Conservation (phyloP, 2,113 vertebrate species). For the Otolemur garnettii region DNA sequence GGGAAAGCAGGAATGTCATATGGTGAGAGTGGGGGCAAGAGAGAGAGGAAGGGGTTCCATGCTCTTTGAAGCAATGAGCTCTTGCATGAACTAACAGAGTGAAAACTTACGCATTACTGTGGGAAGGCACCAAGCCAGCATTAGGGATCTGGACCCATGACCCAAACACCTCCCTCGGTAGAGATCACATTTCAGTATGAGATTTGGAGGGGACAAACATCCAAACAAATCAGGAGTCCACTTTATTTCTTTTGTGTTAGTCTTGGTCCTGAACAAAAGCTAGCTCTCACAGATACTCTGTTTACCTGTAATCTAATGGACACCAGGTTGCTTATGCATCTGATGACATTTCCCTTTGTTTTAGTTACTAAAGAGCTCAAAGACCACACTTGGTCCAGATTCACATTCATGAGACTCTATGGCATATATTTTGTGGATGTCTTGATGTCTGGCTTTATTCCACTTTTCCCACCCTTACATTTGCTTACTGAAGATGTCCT, state of each 20-base stretch:
- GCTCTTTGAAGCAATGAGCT: too few species aligned
- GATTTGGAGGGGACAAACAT: too few species aligned
- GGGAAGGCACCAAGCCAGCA: too few species aligned
- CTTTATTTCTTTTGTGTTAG: not conserved
- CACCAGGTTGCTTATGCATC: not conserved
- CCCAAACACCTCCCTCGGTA: too few species aligned
- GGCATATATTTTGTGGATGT: not conserved
- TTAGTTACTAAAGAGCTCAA: not conserved
- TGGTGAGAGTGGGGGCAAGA: too few species aligned
- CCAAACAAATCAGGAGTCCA: not conserved
- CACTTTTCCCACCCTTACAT: not conserved
- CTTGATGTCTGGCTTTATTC: not conserved
- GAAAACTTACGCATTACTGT: too few species aligned
- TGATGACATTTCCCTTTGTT: not conserved
- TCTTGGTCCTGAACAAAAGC: not conserved
- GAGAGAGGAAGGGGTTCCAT: too few species aligned
- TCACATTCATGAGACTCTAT: not conserved
- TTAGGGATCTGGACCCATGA: too few species aligned
- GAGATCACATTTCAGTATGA: too few species aligned
- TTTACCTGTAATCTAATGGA: not conserved
- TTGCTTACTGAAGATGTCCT: not conserved
- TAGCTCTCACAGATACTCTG: not conserved
- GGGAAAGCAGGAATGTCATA: too few species aligned
- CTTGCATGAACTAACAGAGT: too few species aligned
- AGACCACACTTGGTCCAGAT: not conserved